Conservation (phyloP, 2,797 vertebrate genomes). For the Sebastiscus albofasciatus region DNA sequence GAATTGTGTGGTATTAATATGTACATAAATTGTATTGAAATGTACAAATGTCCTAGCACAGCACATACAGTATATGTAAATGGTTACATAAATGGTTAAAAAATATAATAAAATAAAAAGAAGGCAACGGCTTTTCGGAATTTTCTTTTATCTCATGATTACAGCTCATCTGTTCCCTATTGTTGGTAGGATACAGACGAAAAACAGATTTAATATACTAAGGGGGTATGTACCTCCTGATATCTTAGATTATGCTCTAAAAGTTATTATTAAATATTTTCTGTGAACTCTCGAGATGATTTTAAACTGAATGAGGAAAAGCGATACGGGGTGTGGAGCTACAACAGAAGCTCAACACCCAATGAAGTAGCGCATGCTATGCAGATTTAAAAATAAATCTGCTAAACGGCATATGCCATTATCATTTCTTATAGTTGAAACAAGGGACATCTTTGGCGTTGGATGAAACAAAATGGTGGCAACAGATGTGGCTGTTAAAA, state of each 20-base stretch:
- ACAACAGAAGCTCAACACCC: constrained; percentile 41
- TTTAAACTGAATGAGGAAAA: constrained; percentile 34
- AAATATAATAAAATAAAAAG: not conserved
- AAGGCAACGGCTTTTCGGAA: not conserved
- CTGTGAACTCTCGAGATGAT: constrained; percentile 6
- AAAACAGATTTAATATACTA: not conserved
- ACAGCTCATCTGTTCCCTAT: not conserved
- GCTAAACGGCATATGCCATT: constrained; percentile 70
- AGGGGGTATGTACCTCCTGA: not conserved
- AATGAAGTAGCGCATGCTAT: constrained; percentile 44
- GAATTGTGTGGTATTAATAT: not conserved
- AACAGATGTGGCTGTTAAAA: constrained; percentile 83
- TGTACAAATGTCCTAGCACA: not conserved
- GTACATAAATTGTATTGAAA: not conserved
- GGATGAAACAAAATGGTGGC: constrained; percentile 71
- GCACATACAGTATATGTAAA: not conserved
- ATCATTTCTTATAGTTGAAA: constrained; percentile 80
- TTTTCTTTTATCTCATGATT: not conserved
- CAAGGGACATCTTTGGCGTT: constrained; percentile 76
- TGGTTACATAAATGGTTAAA: not conserved
- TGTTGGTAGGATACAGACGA: not conserved
- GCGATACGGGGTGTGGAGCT: not conserved
- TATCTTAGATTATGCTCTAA: not conserved
- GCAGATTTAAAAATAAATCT: constrained; percentile 46
- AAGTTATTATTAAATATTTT: constrained; percentile 10